Conservation (phyloP, 1,140 invertebrate genomes). For the Agrilus planipennis region DNA sequence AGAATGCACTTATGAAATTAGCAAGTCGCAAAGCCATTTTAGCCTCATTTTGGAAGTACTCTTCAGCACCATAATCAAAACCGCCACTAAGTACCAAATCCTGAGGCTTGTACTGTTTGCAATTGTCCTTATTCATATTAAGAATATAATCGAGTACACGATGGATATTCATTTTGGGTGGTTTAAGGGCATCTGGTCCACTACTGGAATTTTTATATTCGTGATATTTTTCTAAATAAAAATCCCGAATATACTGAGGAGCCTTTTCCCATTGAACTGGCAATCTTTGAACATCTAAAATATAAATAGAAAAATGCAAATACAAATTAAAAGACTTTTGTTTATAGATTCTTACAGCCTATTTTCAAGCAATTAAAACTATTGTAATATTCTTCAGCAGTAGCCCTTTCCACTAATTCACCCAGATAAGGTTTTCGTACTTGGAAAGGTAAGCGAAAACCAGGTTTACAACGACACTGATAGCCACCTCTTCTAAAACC, state of each 20-base stretch:
- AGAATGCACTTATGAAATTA: slow-evolving; percentile 89
- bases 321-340: not conserved
- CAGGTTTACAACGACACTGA: slow-evolving; percentile 86
- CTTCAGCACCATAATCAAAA: slow-evolving; percentile 70
- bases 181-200: slow-evolving; percentile 49
- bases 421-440: slow-evolving; percentile 84
- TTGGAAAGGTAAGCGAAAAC: slow-evolving; percentile 73
- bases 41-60: slow-evolving; percentile 88
- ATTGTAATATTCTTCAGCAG: slow-evolving; percentile 80
- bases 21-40: slow-evolving; percentile 88
- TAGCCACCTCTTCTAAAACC: slow-evolving; percentile 92
- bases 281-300: slow-evolving; percentile 67
- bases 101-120: slow-evolving; percentile 52
- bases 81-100: slow-evolving; percentile 71
- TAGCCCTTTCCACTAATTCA: slow-evolving; percentile 86
- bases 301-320: slow-evolving; percentile 6
- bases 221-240: slow-evolving; percentile 59
- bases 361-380: slow-evolving; percentile 86
- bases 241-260: slow-evolving; percentile 50
- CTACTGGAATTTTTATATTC: slow-evolving; percentile 58
- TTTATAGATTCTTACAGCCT: slow-evolving; percentile 60
- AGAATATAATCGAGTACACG: slow-evolving; percentile 64
- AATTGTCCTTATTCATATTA: slow-evolving; percentile 58
- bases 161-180: slow-evolving; percentile 60
- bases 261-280: slow-evolving; percentile 67